These are phyloP conservation scores for Lamprologus speciosus DNA, from an alignment of 2,113 vertebrate genomes.

Conservation along the genomic window DNA sequence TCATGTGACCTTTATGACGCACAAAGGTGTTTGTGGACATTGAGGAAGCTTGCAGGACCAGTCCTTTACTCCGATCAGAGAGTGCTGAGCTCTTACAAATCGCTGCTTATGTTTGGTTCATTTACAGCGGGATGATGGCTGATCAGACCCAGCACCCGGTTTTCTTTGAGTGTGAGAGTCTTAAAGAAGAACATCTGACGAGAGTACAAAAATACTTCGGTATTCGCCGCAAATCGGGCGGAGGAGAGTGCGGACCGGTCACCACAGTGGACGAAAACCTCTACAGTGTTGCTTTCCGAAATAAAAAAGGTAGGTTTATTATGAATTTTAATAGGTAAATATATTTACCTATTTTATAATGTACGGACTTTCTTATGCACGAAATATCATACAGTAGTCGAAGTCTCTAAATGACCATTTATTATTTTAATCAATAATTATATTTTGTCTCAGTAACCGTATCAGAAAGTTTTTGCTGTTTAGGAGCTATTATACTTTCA, in stretches of 20 bases:
- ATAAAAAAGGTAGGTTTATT: not conserved
- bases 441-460: not conserved
- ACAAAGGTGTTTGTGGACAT: not conserved
- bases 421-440: not conserved
- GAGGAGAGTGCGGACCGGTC: conserved; percentile 22
- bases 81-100: not conserved
- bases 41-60: not conserved
- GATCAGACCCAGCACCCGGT: not conserved
- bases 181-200: not conserved
- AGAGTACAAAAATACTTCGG: not conserved
- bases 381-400: not conserved
- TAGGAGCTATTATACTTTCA: not conserved
- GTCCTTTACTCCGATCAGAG: not conserved
- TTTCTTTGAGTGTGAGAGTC: not conserved
- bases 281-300: not conserved
- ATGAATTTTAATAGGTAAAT: not conserved
- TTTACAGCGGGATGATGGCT: not conserved
- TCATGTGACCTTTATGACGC: fast-evolving
- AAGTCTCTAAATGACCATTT: not conserved
- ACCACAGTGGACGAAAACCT: not conserved
- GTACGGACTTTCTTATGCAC: not conserved
- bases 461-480: not conserved
- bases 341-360: not conserved
- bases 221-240: conserved; percentile 3
- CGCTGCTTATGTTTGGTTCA: not conserved